Percentiles rank a stretch among this genome's conserved stretches.
phyloP scores from a whole-genome alignment of 1,140 invertebrate species.

The Zaprionus vittiger region DNA sequence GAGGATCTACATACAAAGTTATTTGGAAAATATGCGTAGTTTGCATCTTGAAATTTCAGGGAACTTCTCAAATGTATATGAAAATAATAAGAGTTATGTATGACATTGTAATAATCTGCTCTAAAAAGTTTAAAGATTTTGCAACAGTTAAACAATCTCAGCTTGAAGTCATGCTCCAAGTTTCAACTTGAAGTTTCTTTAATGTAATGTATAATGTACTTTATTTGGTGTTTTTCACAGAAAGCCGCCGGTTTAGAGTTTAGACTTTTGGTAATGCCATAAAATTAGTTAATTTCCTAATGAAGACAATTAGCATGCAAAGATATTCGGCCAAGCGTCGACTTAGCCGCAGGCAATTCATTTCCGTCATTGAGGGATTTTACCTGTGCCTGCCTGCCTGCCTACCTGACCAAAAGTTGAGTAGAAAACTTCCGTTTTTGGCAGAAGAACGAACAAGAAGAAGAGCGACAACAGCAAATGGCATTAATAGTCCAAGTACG shows the following conservation, averaged over 20 bases:
- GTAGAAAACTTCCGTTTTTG: constrained; percentile 72
- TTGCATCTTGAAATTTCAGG: too few relatives aligned
- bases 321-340: constrained; percentile 58
- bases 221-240: not conserved
- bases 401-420: constrained; percentile 56
- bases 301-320: constrained; percentile 49
- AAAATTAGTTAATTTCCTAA: constrained; percentile 43
- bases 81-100: too few relatives aligned
- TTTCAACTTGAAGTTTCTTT: not conserved
- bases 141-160: too few relatives aligned
- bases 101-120: too few relatives aligned
- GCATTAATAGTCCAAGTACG: constrained; percentile 77
- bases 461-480: constrained; percentile 51
- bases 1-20: too few relatives aligned
- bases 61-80: too few relatives aligned
- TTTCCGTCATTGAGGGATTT: constrained; percentile 61
- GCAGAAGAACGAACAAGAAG: constrained; percentile 15
- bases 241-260: constrained; percentile 8
- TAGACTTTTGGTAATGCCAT: not conserved
- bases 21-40: too few relatives aligned
- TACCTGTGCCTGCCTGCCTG: constrained; percentile 24
- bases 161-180: not conserved
- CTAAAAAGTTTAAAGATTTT: too few relatives aligned
- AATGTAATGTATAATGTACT: not conserved
- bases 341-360: constrained; percentile 57